These are phyloP conservation scores for Pseudopipra pipra DNA, from an alignment of 2,113 vertebrate genomes.

Conservation along the genomic window DNA sequence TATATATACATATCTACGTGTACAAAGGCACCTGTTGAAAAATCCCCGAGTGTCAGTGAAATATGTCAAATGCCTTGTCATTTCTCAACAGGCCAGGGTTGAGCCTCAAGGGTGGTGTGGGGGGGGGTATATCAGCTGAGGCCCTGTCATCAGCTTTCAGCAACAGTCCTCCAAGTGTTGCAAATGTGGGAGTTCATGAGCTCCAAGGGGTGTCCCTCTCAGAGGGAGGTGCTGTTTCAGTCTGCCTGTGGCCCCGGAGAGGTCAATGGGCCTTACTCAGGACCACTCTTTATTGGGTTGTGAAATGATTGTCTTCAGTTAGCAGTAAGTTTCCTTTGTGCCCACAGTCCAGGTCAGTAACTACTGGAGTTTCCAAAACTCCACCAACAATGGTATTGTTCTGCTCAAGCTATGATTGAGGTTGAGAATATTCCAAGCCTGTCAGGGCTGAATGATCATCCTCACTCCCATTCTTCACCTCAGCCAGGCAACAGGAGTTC, in stretches of 20 bases:
- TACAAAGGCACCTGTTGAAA: background rate
- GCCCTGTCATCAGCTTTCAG: background rate
- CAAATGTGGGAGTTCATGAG: fast-evolving
- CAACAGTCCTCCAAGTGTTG: background rate
- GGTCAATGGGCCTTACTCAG: background rate
- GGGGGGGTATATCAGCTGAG: background rate
- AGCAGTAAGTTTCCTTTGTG: background rate
- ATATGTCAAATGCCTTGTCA: background rate
- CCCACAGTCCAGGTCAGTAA: background rate
- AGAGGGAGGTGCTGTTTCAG: background rate
- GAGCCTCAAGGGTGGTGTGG: background rate
- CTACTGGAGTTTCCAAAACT: background rate
- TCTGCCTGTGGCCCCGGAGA: background rate
- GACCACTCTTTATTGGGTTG: background rate
- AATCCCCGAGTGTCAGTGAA: background rate
- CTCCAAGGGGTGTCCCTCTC: background rate
- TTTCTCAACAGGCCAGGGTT: background rate
- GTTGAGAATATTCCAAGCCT: background rate
- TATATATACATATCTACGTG: background rate
- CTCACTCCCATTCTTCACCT: background rate
- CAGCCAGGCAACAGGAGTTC: background rate
- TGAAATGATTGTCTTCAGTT: background rate
- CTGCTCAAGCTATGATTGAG: background rate
- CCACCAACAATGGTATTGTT: background rate
- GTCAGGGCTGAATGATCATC: background rate